Evolutionary conservation across 2,113 vertebrate genomes (phyloP), one percentile per base, ranked within the genome.

Genomic region (Boleophthalmus pectinirostris): DNA sequence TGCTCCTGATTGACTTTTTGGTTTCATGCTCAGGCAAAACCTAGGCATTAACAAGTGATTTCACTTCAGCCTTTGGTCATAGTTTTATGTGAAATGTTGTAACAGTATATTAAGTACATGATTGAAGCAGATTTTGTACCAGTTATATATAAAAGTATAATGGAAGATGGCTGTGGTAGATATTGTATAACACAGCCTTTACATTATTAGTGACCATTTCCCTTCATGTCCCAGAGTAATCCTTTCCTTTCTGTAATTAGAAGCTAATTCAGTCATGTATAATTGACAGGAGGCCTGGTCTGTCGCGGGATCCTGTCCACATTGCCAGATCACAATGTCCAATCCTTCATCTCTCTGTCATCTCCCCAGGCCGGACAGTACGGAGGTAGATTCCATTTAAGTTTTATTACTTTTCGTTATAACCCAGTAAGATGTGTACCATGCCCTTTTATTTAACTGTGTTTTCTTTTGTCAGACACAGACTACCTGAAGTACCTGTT

Each of bases 341-440:
- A 96, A 65, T 92, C 95, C 0, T 97, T 97, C 84, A 96, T 97
- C 80, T 97, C 96, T 16, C 92, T 97, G 74, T 96, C 96, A 0
- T 94, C 96, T 1, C 96, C 96, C 38, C 95, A 95, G 88, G 95
- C 95, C 24, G 96, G 96, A 0, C 96, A 97, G 47, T 97, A 97
- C 18, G 96, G 96, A 91, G 96, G 96, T 94, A 45, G 25, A 25
- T 58, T 15, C 14, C 0, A 24, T 58, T 58, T 25, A 58, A 43
- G 38, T 43, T 6, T 43, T 1, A 43, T 43, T 43, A 11, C 38
- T 10, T 43, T 43, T 10, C 8, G 10, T 43, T 10, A n/a, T 54
- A 11, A 25, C 23, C 24, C 23, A 13, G 14, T 23, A 24, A 45
- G 38, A 46, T 11, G 21, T 16, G 21, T 20, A 9, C 23, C 18